Evolutionary conservation across 2,113 vertebrate genomes (phyloP), one percentile per base, ranked within the genome.

Genomic region (Scomber scombrus): DNA sequence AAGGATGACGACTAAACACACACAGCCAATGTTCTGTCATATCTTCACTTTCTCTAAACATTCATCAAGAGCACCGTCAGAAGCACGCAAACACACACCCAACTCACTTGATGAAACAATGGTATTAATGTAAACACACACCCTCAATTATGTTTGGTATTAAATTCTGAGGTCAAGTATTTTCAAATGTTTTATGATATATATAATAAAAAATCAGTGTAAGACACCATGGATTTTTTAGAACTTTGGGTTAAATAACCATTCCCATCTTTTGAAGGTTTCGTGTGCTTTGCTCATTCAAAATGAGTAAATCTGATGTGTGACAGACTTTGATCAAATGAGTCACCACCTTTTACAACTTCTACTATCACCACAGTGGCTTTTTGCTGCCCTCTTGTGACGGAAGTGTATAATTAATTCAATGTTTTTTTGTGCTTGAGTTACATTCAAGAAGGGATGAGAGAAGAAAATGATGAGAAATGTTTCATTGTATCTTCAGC

Each of bases 361-460:
- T 64, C 15, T 3, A n/a, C 11, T 69, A 45, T 29, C 15, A 43
- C 15, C n/a, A 67, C 9, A 11, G 23, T 45, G n/a, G 60, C n/a
- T 19, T 65, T 70, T 71, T 91, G 86, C 89, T 89, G 86, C 91
- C 91, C 85, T 73, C 91, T 78, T 74, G 34, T 87, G 91, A 82
- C 34, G 10, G 2, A 14, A 60, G n/a, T 58, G 26, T 8, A 58
- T 5, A 72, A 12, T 18, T 61, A 29, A 23, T 58, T 19, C 15
- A 13, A 8, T 49, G 43, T 21, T 34, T 66, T 15, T 29, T 60
- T 14, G 3, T 10, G 6, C 0, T 5, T 21, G 10, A 10, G 12
- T 1, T 23, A 4, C 16, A 46, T 14, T 54, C 0, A 3, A n/a
- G 16, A 61, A 15, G 7, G 18, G 21, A 5, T 19, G 5, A 66